phyloP scores from a whole-genome alignment of 64 coral and sea anemone species.

The Catalaphyllia jardinei region DNA sequence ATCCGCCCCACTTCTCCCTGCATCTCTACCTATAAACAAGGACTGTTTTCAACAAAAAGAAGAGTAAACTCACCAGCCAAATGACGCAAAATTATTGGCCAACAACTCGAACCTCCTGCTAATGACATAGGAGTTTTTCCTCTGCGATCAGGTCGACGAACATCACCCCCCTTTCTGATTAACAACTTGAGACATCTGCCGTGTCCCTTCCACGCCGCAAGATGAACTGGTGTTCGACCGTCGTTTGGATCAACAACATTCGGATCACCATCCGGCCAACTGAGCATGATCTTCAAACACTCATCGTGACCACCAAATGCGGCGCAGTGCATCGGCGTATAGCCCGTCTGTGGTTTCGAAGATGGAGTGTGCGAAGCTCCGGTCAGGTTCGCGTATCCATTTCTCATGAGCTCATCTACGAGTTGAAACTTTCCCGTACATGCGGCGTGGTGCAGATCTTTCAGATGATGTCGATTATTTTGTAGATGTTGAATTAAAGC shows the following conservation, averaged over 20 bases:
- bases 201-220: slow-evolving; percentile 68
- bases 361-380: slow-evolving; percentile 57
- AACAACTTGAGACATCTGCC: slow-evolving; percentile 42
- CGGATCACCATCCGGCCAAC: slow-evolving; percentile 63
- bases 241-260: slow-evolving; percentile 52
- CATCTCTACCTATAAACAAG: no score
- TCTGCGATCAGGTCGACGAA: slow-evolving; percentile 14
- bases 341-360: slow-evolving; percentile 24
- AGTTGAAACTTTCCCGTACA: slow-evolving; percentile 58
- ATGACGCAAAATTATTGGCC: background rate
- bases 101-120: background rate
- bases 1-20: no score
- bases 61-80: background rate
- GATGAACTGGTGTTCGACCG: slow-evolving; percentile 77
- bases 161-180: slow-evolving; percentile 54
- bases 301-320: slow-evolving; percentile 69
- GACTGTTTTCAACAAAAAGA: background rate
- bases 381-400: slow-evolving; percentile 25
- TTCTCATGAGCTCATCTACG: slow-evolving; percentile 39
- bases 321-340: slow-evolving; percentile 79
- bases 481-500: slow-evolving; percentile 64
- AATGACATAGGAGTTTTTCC: slow-evolving; percentile 26
- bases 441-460: slow-evolving; percentile 70
- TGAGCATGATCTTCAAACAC: slow-evolving; percentile 68
- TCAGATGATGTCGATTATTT: slow-evolving; percentile 43